A percentile compares a stretch with the other conserved stretches of the same genome.
Evolutionary conservation across 2,113 vertebrate species (phyloP).

Genomic region (Calidris pygmaea): DNA sequence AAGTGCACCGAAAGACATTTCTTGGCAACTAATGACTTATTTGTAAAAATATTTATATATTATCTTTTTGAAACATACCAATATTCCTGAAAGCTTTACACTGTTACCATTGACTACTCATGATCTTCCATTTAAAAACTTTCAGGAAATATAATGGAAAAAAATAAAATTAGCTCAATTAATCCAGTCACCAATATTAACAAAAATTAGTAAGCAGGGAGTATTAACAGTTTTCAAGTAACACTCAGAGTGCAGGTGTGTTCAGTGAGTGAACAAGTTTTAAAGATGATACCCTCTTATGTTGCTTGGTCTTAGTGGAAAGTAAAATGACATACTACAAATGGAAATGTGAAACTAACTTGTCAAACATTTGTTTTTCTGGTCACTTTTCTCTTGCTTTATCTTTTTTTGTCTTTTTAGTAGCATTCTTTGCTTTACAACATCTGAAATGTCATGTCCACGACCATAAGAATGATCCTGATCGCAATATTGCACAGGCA

Average conservation of each 20-base stretch:
- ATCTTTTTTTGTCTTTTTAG: not conserved
- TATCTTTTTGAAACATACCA: not conserved
- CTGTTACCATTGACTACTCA: not conserved
- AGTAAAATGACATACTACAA: not conserved
- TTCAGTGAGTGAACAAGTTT: not conserved
- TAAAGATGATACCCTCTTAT: not conserved
- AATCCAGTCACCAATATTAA: not conserved
- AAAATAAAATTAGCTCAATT: not conserved
- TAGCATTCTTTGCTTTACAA: not conserved
- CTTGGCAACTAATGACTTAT: conserved; percentile 39
- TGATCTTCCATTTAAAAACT: not conserved
- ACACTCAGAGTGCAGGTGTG: not conserved
- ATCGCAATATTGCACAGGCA: not conserved
- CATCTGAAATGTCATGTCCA: not conserved
- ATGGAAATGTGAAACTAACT: not conserved
- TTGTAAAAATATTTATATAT: conserved; percentile 27
- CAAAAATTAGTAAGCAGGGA: not conserved
- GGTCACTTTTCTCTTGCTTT: not conserved
- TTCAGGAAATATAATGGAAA: not conserved
- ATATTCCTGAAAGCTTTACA: not conserved
- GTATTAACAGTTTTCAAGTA: not conserved
- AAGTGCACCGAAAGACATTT: not conserved
- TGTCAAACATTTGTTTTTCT: not conserved
- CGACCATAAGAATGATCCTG: not conserved
- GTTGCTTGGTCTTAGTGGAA: not conserved